Base-by-base conservation (phyloP, 2,797 vertebrate species). In the Cetoscarus ocellatus region DNA sequence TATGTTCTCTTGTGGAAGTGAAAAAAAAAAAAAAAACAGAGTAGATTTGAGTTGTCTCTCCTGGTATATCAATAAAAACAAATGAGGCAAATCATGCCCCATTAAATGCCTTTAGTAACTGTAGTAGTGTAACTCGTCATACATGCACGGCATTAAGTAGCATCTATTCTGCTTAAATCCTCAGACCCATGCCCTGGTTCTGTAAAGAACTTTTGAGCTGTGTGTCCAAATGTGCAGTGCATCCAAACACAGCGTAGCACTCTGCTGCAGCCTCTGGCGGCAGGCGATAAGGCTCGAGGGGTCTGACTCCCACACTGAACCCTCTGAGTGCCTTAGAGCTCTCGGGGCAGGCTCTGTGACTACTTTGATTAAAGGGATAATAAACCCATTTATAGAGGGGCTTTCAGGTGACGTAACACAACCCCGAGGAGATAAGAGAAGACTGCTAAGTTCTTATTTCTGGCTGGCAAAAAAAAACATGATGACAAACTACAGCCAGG, bases 301-400 rank as follows among this genome's bases (percentile, higher is more conserved):
- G 73, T n/a, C 54, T 44, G 76, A 60, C 72, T 84, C 70, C 56
- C 65, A 60, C 12, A 7, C 79, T 76, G 57, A 79, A 70, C 77
- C 83, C 57, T 70, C 75, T 38, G 58, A 84, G 70, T 59, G 71
- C 75, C 44, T 14, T 59, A 58, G 56, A 80, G 80, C 75, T 78
- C 51, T 63, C 35, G 67, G 75, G 75, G 70, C 78, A 85, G 86
- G 75, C 81, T 88, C 88, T 82, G 86, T 84, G 89, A 86, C 86
- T 86, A 73, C 70, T 83, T 82, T 89, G 89, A 90, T 92, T 85
- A 87, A 58, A 51, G 81, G 85, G 88, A 90, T 92, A 90, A 91
- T 91, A 93, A 90, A 88, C 55, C 82, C 78, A 87, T 89, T 91
- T 84, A 80, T 74, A 64, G 77, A 6, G 61, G 66, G 71, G 79